phyloP scores from a whole-genome alignment of 1,140 invertebrate genomes.

The Orius insidiosus region DNA sequence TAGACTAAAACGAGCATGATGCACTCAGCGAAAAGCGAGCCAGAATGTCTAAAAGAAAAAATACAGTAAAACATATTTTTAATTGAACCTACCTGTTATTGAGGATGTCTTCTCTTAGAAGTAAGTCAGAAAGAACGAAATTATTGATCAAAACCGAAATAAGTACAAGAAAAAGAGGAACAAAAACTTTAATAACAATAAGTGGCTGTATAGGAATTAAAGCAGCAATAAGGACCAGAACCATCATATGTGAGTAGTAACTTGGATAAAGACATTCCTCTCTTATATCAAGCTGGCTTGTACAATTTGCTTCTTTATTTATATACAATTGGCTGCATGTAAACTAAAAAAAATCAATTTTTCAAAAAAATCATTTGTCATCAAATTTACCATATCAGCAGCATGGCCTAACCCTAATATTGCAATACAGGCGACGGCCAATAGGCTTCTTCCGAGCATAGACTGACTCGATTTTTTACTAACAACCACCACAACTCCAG shows the following conservation, averaged over 20 bases:
- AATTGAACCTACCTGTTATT: slow-evolving; percentile 25
- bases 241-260: slow-evolving; percentile 51
- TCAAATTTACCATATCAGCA: slow-evolving; percentile 17
- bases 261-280: slow-evolving; percentile 45
- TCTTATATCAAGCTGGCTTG: slow-evolving; percentile 15
- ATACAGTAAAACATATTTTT: not conserved
- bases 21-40: too few relatives aligned
- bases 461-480: slow-evolving; percentile 34
- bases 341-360: not conserved
- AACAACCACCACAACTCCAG: slow-evolving; percentile 28
- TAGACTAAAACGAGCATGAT: too few relatives aligned
- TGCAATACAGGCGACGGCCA: slow-evolving; percentile 34
- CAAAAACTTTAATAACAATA: slow-evolving; percentile 37
- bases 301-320: slow-evolving; percentile 15
- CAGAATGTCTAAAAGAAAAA: not conserved
- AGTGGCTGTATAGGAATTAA: slow-evolving; percentile 46
- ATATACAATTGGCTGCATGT: slow-evolving; percentile 8
- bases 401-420: slow-evolving; percentile 27
- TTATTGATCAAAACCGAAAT: slow-evolving; percentile 45
- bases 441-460: slow-evolving; percentile 32
- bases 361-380: too few relatives aligned
- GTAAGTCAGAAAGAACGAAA: slow-evolving; percentile 31
- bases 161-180: slow-evolving; percentile 40
- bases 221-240: slow-evolving; percentile 44
- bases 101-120: slow-evolving; percentile 36